Evolutionary conservation across 2,113 vertebrate genomes (phyloP).

Genomic region (Tamias sibiricus): DNA sequence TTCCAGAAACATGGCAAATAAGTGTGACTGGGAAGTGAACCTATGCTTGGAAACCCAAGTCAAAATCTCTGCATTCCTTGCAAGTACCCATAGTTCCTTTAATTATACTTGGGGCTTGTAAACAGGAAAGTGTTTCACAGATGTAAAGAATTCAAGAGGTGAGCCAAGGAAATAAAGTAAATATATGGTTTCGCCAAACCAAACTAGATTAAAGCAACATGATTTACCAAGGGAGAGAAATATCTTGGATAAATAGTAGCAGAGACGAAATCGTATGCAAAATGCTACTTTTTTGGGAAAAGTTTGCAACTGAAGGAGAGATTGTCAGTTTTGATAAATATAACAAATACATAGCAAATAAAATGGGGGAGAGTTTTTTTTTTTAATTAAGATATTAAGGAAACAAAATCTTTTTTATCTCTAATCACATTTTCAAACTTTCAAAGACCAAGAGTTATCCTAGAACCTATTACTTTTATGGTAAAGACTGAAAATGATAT

Average conservation of each 20-base stretch:
- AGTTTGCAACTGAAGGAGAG: constrained; percentile 37
- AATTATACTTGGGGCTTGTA: constrained; percentile 68
- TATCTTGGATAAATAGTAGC: constrained; percentile 51
- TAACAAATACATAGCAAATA: constrained; percentile 28
- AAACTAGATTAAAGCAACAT: constrained; percentile 55
- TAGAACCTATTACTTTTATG: background rate
- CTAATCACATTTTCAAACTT: constrained; percentile 21
- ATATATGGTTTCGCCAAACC: constrained; percentile 56
- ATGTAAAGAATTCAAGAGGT: constrained; percentile 70
- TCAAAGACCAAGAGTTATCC: background rate
- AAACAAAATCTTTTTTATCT: background rate
- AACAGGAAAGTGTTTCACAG: constrained; percentile 79
- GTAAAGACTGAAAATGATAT: constrained; percentile 59
- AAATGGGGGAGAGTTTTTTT: constrained; percentile 41
- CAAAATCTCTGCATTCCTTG: constrained; percentile 79
- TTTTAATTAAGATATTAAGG: background rate
- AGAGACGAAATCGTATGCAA: constrained; percentile 36
- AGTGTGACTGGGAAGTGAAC: constrained; percentile 76
- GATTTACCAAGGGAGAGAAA: constrained; percentile 42
- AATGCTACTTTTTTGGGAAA: constrained; percentile 65
- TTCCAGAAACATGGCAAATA: constrained; percentile 72
- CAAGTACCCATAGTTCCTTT: constrained; percentile 78
- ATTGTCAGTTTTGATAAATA: constrained; percentile 59
- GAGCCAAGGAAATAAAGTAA: constrained; percentile 67
- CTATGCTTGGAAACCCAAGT: constrained; percentile 65